A percentile compares a stretch with the other conserved stretches of the same genome.
phyloP scores from a whole-genome alignment of 2,888 invertebrate genomes.

The Drosophila atripex region DNA sequence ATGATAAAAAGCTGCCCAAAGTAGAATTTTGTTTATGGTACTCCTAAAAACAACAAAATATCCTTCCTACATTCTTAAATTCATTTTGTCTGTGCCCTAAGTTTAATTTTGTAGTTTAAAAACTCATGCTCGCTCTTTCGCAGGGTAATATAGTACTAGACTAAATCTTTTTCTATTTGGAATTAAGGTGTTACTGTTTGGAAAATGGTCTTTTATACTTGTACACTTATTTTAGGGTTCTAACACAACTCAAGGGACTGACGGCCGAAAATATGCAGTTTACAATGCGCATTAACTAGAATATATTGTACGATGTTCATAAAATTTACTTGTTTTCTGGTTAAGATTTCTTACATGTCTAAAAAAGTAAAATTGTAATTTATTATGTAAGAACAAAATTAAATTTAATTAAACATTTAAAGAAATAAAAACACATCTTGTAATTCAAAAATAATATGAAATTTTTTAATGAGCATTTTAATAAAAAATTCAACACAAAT shows the following conservation, averaged over 20 bases:
- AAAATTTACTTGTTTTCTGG: slow-evolving; percentile 22
- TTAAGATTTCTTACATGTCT: slow-evolving; percentile 34
- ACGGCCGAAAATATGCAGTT: slow-evolving; percentile 28
- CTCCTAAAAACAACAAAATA: slow-evolving; percentile 83
- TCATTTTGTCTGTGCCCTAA: slow-evolving; percentile 73
- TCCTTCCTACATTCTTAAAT: slow-evolving; percentile 50
- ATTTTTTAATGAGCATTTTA: slow-evolving; percentile 46
- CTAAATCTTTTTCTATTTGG: slow-evolving; percentile 44
- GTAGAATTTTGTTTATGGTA: slow-evolving; percentile 57
- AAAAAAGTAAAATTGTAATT: slow-evolving; percentile 8
- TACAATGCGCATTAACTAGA: slow-evolving; percentile 55
- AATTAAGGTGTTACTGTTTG: slow-evolving; percentile 43
- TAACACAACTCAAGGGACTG: neutral
- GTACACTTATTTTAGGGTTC: neutral
- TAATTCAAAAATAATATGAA: slow-evolving; percentile 25
- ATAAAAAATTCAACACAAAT: slow-evolving; percentile 39
- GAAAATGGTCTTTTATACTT: neutral
- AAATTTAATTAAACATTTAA: neutral
- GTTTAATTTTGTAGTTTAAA: slow-evolving; percentile 47
- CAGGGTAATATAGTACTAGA: slow-evolving; percentile 50
- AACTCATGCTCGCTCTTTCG: slow-evolving; percentile 50
- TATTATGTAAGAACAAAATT: slow-evolving; percentile 6
- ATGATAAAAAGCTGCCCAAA: slow-evolving; percentile 56
- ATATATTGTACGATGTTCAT: slow-evolving; percentile 11
- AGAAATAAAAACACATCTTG: slow-evolving; percentile 16